phyloP scores from a whole-genome alignment of 2,888 invertebrate species.

The Panzeria rudis region DNA sequence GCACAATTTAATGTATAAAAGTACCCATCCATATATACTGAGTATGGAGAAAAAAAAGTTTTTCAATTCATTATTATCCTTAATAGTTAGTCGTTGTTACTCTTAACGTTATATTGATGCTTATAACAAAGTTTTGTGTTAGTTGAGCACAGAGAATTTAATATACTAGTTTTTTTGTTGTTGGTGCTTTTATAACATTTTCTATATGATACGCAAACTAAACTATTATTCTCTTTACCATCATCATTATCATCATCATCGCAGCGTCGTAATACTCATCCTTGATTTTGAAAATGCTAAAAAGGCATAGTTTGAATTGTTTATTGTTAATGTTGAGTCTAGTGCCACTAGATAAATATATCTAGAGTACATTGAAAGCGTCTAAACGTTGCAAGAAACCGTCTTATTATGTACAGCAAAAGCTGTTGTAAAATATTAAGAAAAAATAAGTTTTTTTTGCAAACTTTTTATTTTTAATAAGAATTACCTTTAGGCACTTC shows the following conservation, averaged over 20 bases:
- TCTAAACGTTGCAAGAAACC: not conserved
- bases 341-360: not conserved
- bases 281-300: constrained; percentile 48
- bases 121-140: constrained; percentile 40
- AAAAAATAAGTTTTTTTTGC: too few species aligned
- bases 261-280: constrained; percentile 30
- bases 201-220: constrained; percentile 1
- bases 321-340: constrained; percentile 13
- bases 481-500: too few species aligned
- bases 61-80: constrained; percentile 69
- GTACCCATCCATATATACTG: not conserved
- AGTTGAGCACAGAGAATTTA: constrained; percentile 6
- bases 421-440: not conserved
- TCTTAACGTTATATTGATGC: constrained; percentile 26
- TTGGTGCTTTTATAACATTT: constrained; percentile 12
- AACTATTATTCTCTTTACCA: constrained; percentile 7
- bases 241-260: not conserved
- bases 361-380: not conserved
- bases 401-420: not conserved
- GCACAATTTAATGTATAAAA: not conserved
- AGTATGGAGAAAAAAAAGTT: constrained; percentile 42
- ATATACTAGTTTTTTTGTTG: constrained; percentile 31
- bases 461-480: too few species aligned
- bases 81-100: constrained; percentile 50
- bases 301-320: constrained; percentile 47